These are phyloP conservation scores for Mayetiola destructor DNA, from an alignment of 2,888 invertebrate species.

Conservation along the genomic window DNA sequence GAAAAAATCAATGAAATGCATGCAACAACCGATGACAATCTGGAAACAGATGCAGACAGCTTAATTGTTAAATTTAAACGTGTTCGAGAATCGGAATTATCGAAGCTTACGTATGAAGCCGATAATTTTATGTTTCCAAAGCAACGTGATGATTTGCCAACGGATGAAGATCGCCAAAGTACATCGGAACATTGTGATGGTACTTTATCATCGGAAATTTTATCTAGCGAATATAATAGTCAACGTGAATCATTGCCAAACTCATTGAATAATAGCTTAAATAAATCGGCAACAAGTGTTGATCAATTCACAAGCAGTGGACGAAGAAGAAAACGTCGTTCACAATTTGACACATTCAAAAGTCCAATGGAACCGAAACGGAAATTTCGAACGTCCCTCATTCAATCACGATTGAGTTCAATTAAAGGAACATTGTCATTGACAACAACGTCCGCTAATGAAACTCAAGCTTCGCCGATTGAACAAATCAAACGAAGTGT, in stretches of 20 bases:
- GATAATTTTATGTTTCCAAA: slow-evolving; percentile 76
- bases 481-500: slow-evolving; percentile 23
- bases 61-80: slow-evolving; percentile 63
- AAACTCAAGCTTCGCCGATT: background rate
- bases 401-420: slow-evolving; percentile 26
- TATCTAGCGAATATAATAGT: slow-evolving; percentile 21
- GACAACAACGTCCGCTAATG: background rate
- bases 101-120: slow-evolving; percentile 66
- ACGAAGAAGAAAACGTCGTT: slow-evolving; percentile 31
- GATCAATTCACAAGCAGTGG: slow-evolving; percentile 7
- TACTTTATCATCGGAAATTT: slow-evolving; percentile 30
- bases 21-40: background rate
- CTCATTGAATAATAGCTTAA: background rate
- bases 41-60: background rate
- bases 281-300: background rate
- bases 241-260: background rate
- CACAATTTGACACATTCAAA: slow-evolving; percentile 45
- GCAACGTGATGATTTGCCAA: slow-evolving; percentile 41
- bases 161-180: slow-evolving; percentile 39
- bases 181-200: slow-evolving; percentile 31
- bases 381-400: slow-evolving; percentile 35
- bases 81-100: slow-evolving; percentile 56
- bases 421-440: no score
- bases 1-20: slow-evolving; percentile 16
- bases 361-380: slow-evolving; percentile 35